Evolutionary conservation across 2,888 invertebrate genomes (phyloP), one percentile per base, ranked within the genome.

Genomic region (Gnatocerus cornutus): DNA sequence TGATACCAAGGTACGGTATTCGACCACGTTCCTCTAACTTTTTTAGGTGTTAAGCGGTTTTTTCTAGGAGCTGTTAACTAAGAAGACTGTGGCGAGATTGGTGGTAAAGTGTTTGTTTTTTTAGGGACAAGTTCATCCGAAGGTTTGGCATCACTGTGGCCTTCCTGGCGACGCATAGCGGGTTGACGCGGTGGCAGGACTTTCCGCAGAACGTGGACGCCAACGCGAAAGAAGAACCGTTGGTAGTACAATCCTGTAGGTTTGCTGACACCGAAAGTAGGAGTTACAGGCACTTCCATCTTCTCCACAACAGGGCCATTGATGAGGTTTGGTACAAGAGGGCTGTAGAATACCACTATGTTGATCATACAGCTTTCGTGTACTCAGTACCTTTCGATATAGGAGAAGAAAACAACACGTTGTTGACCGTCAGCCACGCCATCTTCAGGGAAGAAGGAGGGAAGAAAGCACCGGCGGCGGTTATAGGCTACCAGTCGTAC

Each of bases 241-340:
- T 77, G 78, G 74, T 78, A 9, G 16, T 16, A 12, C 27, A 21
- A 6, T 50, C 3, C 2, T 21, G 46, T n/a, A 12, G 10, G 12
- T 6, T 13, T 7, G 1, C 43, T 43, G 3, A 43, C 43, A 9
- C 13, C 3, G 14, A 14, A 9, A 56, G 33, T 52, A 62, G 62
- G 6, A 70, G 37, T 80, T 85, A 8, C 79, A 93, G 93, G 58
- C 90, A 90, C 77, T 95, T 95, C 79, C 92, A 92, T 71, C 90
- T 91, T 72, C 87, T 90, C 59, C 92, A 93, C 85, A 91, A 91
- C 3, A 88, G 90, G 52, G 92, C 96, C 0, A 95, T 94, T 52
- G 95, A 96, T 81, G 96, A 96, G 83, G 89, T 93, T 12, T 96
- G 95, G 95, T 96, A 96, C 82, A 91, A 91, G 71, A 89, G 95